Evolutionary conservation across 2,113 vertebrate species (phyloP).

Genomic region (Coptodon rendalli): DNA sequence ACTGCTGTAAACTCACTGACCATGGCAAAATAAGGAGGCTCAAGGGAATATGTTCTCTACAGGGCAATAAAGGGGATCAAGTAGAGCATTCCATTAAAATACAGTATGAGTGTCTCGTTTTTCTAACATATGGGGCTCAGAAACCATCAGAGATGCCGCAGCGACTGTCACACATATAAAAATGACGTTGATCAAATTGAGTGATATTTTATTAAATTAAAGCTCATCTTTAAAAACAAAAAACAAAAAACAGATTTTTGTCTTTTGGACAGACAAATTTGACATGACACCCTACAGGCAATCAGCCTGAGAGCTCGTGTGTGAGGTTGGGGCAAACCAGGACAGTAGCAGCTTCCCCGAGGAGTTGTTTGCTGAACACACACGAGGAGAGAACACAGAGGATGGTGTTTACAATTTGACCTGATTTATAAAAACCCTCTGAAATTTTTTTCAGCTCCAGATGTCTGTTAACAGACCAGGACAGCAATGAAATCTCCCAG

Average conservation of each 20-base stretch:
- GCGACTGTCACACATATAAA: not conserved
- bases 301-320: not conserved
- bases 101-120: not conserved
- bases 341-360: not conserved
- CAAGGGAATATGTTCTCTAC: not conserved
- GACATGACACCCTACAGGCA: not conserved
- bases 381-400: not conserved
- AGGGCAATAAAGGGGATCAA: not conserved
- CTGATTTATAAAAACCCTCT: not conserved
- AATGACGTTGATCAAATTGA: not conserved
- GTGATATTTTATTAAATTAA: not conserved
- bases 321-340: not conserved
- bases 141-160: not conserved
- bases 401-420: not conserved
- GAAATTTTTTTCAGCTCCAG: constrained; percentile 1
- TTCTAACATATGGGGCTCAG: not conserved
- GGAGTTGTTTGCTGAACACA: constrained; percentile 1
- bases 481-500: not conserved
- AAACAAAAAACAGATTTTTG: not conserved
- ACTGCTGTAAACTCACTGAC: not conserved
- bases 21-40: not conserved
- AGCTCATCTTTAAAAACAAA: not conserved
- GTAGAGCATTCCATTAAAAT: not conserved
- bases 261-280: not conserved
- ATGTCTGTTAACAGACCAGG: not conserved